Base-by-base conservation (phyloP, 2,888 invertebrate genomes). In the Sesamia inferens region DNA sequence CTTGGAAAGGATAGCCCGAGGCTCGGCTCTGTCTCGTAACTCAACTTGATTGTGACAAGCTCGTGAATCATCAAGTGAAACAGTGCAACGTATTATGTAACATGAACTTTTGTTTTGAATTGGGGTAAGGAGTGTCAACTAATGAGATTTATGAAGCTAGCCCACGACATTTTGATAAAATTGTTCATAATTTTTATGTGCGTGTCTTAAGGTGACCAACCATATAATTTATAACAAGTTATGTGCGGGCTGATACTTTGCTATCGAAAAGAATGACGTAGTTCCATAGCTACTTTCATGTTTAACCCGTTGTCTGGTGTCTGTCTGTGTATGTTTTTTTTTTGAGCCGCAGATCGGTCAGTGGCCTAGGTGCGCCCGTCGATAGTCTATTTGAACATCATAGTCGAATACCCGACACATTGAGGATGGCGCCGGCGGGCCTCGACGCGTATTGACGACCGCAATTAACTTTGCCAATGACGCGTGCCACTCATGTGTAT, bases 11-110 rank as follows among this genome's bases (percentile, higher is more conserved):
- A 62, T 19, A 11, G 65, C 70, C 58, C 19, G 55, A 55, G 48
- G 76, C 81, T 62, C 8, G 42, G 31, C 65, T 74, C 11, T 55
- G 81, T 67, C 55, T 79, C 62, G 39, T 63, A 55, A 63, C 63
- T 58, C 76, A 76, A 70, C 66, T 79, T 70, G 70, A 76, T 81
- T 76, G 79, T 81, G 67, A 64, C 70, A 76, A 76, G 58, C 51
- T 59, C 66, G 58, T 62, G 58, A 59, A 57, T 19, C 58, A 61
- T 80, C 58, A 65, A 59, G 75, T 58, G 66, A 58, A 67, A 70
- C 67, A 70, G 24, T 75, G 68, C 66, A 74, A 78, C 80, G 47
- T 78, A 62, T 55, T 78, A 58, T n/a, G 66, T 78, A 63, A 79
- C 76, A 61, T 6, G n/a, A 22, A 61, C 31, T 65, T 72, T 61